A percentile compares a stretch with the other conserved stretches of the same genome.
Conservation (phyloP, 2,113 vertebrate species). For the Spheniscus mendiculus region DNA sequence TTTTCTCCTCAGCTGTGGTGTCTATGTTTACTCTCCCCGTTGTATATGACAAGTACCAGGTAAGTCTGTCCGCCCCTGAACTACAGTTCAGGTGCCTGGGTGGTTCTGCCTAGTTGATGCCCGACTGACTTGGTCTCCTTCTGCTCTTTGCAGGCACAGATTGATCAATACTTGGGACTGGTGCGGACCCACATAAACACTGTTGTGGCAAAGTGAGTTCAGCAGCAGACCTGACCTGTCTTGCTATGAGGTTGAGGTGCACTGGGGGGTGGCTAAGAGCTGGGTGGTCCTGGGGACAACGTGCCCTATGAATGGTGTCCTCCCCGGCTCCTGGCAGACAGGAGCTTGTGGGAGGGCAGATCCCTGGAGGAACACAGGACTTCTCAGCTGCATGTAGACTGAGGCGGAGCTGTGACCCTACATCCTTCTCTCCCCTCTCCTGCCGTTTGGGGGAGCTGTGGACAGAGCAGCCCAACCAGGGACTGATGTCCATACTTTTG, state of each 20-base stretch:
- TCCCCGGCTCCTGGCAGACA: neutral
- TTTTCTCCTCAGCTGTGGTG: slow-evolving; percentile 85
- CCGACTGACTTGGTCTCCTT: neutral
- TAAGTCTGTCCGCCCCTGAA: slow-evolving; percentile 51
- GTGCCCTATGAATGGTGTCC: accelerated
- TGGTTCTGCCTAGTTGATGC: neutral
- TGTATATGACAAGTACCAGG: slow-evolving; percentile 99
- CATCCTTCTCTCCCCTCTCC: neutral
- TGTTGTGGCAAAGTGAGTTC: slow-evolving; percentile 95
- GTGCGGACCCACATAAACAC: slow-evolving; percentile 95
- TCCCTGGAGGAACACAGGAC: neutral
- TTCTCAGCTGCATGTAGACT: neutral
- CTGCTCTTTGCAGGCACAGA: slow-evolving; percentile 86
- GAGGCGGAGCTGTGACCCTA: neutral
- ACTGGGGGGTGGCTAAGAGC: neutral
- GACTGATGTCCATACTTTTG: neutral
- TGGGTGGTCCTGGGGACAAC: neutral
- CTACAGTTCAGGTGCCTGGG: neutral
- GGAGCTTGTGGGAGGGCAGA: neutral
- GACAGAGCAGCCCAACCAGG: neutral
- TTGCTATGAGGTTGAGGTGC: neutral
- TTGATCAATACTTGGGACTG: slow-evolving; percentile 96
- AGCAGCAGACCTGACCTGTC: neutral
- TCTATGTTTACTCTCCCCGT: slow-evolving; percentile 97
- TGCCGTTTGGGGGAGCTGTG: accelerated